phyloP scores from a whole-genome alignment of 2,888 invertebrate species.

The Aspidiotus destructor region DNA sequence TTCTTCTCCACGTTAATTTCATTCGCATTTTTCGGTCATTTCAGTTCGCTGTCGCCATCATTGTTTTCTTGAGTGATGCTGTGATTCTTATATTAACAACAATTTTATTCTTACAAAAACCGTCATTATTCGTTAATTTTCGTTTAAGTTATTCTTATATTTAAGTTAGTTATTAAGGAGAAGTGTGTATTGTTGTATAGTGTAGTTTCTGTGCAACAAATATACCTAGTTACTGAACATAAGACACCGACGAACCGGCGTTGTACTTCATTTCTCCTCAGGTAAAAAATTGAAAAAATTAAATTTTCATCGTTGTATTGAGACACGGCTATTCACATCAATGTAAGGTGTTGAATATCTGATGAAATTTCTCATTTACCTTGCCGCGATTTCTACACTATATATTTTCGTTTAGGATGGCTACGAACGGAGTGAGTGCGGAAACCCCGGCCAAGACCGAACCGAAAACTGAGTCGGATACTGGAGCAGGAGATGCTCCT shows the following conservation, averaged over 20 bases:
- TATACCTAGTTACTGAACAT: too few species aligned
- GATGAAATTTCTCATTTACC: too few species aligned
- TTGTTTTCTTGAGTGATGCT: slow-evolving; percentile 22
- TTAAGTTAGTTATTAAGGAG: background rate
- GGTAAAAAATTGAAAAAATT: too few species aligned
- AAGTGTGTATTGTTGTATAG: slow-evolving; percentile 10
- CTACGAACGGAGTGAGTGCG: slow-evolving; percentile 19
- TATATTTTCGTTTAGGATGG: background rate
- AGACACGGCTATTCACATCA: too few species aligned
- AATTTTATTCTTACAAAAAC: too few species aligned
- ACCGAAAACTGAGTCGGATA: slow-evolving; percentile 14
- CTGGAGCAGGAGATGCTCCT: slow-evolving; percentile 24
- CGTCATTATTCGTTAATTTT: too few species aligned
- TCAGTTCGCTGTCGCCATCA: slow-evolving; percentile 19
- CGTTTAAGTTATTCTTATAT: slow-evolving; percentile 1
- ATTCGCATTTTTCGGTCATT: slow-evolving; percentile 23
- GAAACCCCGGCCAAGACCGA: slow-evolving; percentile 3
- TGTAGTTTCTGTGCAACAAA: background rate
- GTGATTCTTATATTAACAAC: background rate
- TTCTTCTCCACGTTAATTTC: slow-evolving; percentile 24
- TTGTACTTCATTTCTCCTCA: too few species aligned
- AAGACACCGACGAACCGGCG: too few species aligned
- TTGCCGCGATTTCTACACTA: too few species aligned
- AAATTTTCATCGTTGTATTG: too few species aligned
- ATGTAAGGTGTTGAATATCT: too few species aligned